phyloP scores from a whole-genome alignment of 2,888 invertebrate genomes.

The Campoplex nolae region DNA sequence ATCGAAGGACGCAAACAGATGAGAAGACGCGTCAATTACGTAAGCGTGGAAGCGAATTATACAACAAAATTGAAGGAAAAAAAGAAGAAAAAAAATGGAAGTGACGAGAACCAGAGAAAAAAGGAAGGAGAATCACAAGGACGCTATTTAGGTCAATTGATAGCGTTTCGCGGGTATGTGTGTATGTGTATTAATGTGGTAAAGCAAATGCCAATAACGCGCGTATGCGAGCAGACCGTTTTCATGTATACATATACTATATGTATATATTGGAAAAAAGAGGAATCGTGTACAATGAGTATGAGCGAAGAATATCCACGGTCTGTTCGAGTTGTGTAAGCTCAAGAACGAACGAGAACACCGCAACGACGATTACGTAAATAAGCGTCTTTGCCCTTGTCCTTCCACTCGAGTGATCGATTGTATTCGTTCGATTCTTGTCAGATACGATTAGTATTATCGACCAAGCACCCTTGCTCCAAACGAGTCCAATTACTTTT shows the following conservation, averaged over 20 bases:
- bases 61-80: slow-evolving; percentile 11
- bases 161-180: slow-evolving; percentile 29
- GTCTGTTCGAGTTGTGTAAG: slow-evolving; percentile 57
- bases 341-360: slow-evolving; percentile 41
- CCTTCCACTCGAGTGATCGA: slow-evolving; percentile 62
- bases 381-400: slow-evolving; percentile 65
- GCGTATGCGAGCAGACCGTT: neutral
- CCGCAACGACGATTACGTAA: slow-evolving; percentile 62
- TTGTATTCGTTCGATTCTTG: slow-evolving; percentile 57
- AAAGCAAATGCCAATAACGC: slow-evolving; percentile 57
- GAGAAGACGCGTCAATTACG: slow-evolving; percentile 39
- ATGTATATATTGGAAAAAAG: neutral
- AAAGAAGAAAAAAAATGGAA: slow-evolving; percentile 1
- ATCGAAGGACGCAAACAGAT: slow-evolving; percentile 53
- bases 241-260: neutral
- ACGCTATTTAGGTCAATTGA: slow-evolving; percentile 67
- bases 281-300: slow-evolving; percentile 45
- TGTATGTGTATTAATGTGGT: slow-evolving; percentile 32
- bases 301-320: slow-evolving; percentile 46
- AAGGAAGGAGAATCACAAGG: slow-evolving; percentile 54
- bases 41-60: slow-evolving; percentile 28
- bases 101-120: slow-evolving; percentile 43
- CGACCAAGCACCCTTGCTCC: slow-evolving; percentile 6
- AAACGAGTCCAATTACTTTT: slow-evolving; percentile 35
- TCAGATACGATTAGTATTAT: slow-evolving; percentile 40